These are phyloP conservation scores for Drosophila sucinea DNA, from an alignment of 1,140 invertebrate genomes.

Conservation along the genomic window DNA sequence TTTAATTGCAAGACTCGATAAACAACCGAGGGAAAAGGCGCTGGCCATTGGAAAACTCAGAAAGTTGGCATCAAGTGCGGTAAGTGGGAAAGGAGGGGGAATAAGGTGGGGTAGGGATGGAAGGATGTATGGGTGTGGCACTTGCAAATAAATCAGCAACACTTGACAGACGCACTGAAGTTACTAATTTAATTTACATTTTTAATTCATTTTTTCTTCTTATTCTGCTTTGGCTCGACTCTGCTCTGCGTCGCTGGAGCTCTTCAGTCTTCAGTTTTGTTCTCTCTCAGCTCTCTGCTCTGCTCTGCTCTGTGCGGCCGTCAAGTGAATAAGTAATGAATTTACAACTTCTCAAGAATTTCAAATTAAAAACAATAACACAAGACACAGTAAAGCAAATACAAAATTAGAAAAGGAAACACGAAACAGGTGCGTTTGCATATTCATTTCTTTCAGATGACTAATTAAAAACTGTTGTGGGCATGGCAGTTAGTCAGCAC, in stretches of 20 bases:
- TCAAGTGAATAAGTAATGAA: conserved; percentile 82
- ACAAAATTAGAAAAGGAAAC: conserved; percentile 51
- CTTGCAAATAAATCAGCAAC: conserved; percentile 79
- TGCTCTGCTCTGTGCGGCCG: conserved; percentile 25
- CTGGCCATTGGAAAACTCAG: background rate
- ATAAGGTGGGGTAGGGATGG: conserved; percentile 32
- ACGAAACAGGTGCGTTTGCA: conserved; percentile 75
- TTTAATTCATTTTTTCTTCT: conserved; percentile 73
- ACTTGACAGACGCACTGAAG: conserved; percentile 81
- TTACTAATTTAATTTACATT: conserved; percentile 82
- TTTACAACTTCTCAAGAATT: conserved; percentile 81
- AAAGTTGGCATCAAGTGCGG: background rate
- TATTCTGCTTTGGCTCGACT: background rate
- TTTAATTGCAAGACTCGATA: background rate
- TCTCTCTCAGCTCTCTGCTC: conserved; percentile 23
- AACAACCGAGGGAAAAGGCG: background rate
- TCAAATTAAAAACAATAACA: conserved; percentile 82
- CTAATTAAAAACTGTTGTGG: conserved; percentile 77
- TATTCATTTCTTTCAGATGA: conserved; percentile 72
- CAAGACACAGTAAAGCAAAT: conserved; percentile 57
- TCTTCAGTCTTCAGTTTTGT: conserved; percentile 21
- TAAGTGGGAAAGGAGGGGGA: background rate
- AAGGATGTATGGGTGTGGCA: conserved; percentile 10
- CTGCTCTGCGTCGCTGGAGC: background rate
- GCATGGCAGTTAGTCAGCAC: conserved; percentile 69